Conservation (phyloP, 2,797 vertebrate genomes). For the Halcyon chelicuti region DNA sequence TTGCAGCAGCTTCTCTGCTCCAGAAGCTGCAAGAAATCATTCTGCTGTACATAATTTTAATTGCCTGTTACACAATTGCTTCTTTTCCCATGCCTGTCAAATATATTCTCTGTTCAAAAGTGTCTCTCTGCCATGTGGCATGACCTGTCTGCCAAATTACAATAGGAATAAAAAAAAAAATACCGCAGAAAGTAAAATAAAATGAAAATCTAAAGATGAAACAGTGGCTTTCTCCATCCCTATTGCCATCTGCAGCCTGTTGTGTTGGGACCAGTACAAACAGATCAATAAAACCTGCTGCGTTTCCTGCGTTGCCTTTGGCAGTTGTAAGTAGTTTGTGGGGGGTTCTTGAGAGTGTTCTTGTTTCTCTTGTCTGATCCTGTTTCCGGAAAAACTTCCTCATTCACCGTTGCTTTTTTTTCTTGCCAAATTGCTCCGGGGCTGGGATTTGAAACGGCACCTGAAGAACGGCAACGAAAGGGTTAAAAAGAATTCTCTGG, state of each 20-base stretch:
- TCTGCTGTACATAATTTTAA: constrained; percentile 49
- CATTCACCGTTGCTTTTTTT: background rate
- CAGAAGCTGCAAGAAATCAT: background rate
- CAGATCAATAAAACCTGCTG: constrained; percentile 46
- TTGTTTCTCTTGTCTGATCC: background rate
- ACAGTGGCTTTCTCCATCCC: background rate
- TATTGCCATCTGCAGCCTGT: constrained; percentile 41
- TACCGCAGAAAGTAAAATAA: background rate
- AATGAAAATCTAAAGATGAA: background rate
- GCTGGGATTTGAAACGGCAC: background rate
- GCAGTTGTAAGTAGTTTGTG: background rate
- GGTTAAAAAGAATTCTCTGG: constrained; percentile 65
- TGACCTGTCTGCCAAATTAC: background rate
- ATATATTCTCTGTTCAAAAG: background rate
- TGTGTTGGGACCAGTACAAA: background rate
- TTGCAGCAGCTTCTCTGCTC: background rate
- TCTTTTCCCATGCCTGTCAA: constrained; percentile 17
- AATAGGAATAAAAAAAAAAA: constrained; percentile 22
- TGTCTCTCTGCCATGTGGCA: background rate
- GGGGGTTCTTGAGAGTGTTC: background rate
- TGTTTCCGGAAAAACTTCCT: background rate
- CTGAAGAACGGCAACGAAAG: background rate
- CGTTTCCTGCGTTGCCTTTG: background rate
- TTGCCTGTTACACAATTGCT: constrained; percentile 34
- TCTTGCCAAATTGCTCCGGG: background rate